A percentile compares a stretch with the other conserved stretches of the same genome.
Evolutionary conservation across 2,888 invertebrate species (phyloP).

Genomic region (Luperina nickerlii): DNA sequence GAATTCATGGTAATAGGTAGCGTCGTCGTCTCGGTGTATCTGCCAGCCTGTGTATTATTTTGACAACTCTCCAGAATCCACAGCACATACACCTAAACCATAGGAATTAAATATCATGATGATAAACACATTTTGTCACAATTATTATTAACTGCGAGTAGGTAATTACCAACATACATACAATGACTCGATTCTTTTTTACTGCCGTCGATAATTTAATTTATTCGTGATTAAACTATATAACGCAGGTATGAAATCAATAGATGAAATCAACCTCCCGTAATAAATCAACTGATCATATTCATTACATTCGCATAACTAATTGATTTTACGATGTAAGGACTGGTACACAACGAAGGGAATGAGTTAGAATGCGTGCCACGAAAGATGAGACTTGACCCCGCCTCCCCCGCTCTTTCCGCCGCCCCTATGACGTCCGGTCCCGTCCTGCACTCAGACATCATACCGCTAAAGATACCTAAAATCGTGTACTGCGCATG

Average conservation of each 20-base stretch:
- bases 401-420: too few species aligned
- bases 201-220: constrained; percentile 47
- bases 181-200: constrained; percentile 45
- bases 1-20: background rate
- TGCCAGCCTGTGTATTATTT: background rate
- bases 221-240: constrained; percentile 52
- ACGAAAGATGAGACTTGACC: too few species aligned
- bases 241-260: constrained; percentile 49
- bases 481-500: too few species aligned
- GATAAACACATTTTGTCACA: constrained; percentile 15
- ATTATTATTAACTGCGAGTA: constrained; percentile 25
- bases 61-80: background rate
- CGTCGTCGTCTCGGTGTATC: background rate
- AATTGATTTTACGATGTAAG: constrained; percentile 42
- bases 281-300: constrained; percentile 53
- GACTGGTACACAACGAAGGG: background rate
- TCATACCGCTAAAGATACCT: too few species aligned
- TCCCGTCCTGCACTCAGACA: too few species aligned
- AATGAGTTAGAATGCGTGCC: too few species aligned
- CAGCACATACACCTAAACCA: background rate
- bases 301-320: constrained; percentile 48
- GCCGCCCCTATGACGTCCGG: too few species aligned
- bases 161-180: constrained; percentile 15
- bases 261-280: constrained; percentile 60
- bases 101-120: background rate